Conservation (phyloP, 2,888 invertebrate genomes). For the Timandra comae region DNA sequence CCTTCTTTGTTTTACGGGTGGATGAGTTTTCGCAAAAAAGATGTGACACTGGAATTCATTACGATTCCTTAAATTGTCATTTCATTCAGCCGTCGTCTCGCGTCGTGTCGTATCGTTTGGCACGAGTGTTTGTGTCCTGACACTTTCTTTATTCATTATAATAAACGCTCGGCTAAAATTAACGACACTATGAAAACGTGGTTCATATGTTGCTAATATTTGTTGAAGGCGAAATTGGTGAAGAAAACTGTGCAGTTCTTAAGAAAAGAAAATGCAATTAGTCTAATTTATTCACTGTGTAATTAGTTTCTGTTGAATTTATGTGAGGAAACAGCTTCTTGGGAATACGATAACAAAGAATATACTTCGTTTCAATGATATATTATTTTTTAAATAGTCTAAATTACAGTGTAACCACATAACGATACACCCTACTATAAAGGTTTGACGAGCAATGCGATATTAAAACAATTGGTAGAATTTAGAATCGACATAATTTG, state of each 20-base stretch:
- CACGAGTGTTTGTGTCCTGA: slow-evolving; percentile 15
- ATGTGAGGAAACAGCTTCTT: too few relatives aligned
- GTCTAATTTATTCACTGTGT: too few relatives aligned
- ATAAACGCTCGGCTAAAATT: slow-evolving; percentile 2
- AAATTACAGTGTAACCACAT: too few relatives aligned
- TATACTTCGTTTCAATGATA: slow-evolving; percentile 20
- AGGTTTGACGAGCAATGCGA: too few relatives aligned
- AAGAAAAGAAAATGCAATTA: too few relatives aligned
- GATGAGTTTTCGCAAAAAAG: slow-evolving; percentile 38
- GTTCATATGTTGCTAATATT: background rate
- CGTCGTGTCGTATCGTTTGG: slow-evolving; percentile 19
- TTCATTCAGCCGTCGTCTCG: slow-evolving; percentile 19
- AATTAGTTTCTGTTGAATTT: too few relatives aligned
- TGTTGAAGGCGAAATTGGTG: too few relatives aligned
- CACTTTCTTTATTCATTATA: slow-evolving; percentile 17
- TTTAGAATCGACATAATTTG: too few relatives aligned
- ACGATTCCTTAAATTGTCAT: slow-evolving; percentile 26
- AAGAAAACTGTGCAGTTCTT: too few relatives aligned
- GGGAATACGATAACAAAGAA: slow-evolving; percentile 5
- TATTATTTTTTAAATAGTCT: too few relatives aligned
- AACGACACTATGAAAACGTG: background rate
- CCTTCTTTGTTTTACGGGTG: slow-evolving; percentile 52
- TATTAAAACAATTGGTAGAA: too few relatives aligned
- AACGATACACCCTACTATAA: too few relatives aligned
- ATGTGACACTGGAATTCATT: slow-evolving; percentile 38